Evolutionary conservation across 2,113 vertebrate species (phyloP), one percentile per base, ranked within the genome.

Genomic region (Bolborhynchus lineola): DNA sequence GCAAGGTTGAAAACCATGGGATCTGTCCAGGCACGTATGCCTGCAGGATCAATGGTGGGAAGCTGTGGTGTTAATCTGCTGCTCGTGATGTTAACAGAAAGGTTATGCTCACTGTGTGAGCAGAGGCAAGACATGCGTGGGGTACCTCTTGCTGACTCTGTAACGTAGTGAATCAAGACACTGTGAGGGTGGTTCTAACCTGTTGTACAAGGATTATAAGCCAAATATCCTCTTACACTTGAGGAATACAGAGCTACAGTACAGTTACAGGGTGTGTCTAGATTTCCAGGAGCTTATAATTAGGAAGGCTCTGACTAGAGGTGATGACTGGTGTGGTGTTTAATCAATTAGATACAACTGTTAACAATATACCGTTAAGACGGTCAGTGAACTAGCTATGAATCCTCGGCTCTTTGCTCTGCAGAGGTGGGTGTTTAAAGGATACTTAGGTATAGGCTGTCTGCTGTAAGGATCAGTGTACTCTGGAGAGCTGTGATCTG

Each of bases 131-230:
- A 26, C 0, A 1, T 6, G 53, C 1, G 0, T 11, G 18, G 57
- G 37, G 10, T 19, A 2, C 35, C 16, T 7, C 31, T 74, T 42
- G 15, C 1, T 18, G n/a, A 15, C 15, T 44, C 20, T 18, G 10
- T 33, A 5, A 26, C 0, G 4, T 5, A 39, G 23, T 7, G 3
- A 7, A 65, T 33, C 1, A 0, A 28, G 52, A 12, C 10, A 8
- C 11, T 35, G 16, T 1, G 0, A 50, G 65, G 6, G 0, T 7
- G 26, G 29, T 25, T 44, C 42, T 60, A 25, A 55, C 44, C 26
- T 5, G 10, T 7, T 50, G 20, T 24, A 12, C 44, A 52, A 53
- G 14, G 46, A 29, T 29, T 33, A 50, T 29, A 20, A 84, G 8
- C 6, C 64, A 84, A 86, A 59, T 28, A 35, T 10, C n/a, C 18